A percentile compares a stretch with the other conserved stretches of the same genome.
phyloP scores from a whole-genome alignment of 1,140 invertebrate genomes.

The Microplitis mediator region DNA sequence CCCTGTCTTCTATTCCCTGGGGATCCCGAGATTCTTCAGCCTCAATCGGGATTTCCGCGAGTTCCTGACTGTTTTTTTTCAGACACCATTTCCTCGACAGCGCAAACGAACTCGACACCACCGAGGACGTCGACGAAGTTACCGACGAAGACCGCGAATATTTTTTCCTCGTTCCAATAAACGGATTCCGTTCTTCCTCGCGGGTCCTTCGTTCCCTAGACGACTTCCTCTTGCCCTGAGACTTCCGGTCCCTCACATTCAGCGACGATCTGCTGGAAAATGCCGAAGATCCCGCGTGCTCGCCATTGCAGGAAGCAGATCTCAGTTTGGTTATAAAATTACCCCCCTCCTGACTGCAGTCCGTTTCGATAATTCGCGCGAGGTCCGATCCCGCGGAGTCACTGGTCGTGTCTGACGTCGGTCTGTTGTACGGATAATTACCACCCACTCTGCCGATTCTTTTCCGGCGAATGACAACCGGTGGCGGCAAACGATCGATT shows the following conservation, averaged over 20 bases:
- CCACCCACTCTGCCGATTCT: slow-evolving; percentile 7
- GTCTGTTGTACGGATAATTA: neutral
- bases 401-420: slow-evolving; percentile 21
- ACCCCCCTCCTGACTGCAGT: too few species aligned
- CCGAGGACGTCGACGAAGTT: slow-evolving; percentile 26
- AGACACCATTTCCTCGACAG: slow-evolving; percentile 7
- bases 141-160: neutral
- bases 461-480: slow-evolving; percentile 33
- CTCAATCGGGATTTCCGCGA: slow-evolving; percentile 3
- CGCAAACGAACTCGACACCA: slow-evolving; percentile 20
- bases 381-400: slow-evolving; percentile 22
- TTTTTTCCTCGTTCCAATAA: neutral
- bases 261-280: slow-evolving; percentile 18
- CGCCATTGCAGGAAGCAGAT: slow-evolving; percentile 3
- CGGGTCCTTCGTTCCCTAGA: too few species aligned
- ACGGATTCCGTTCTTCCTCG: neutral
- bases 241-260: neutral
- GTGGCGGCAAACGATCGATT: slow-evolving; percentile 30
- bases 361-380: neutral
- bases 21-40: neutral
- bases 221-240: too few species aligned
- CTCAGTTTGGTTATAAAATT: neutral
- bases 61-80: neutral
- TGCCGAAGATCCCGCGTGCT: neutral
- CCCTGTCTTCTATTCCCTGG: neutral